phyloP scores from a whole-genome alignment of 2,113 vertebrate genomes.

The Prunella himalayana region DNA sequence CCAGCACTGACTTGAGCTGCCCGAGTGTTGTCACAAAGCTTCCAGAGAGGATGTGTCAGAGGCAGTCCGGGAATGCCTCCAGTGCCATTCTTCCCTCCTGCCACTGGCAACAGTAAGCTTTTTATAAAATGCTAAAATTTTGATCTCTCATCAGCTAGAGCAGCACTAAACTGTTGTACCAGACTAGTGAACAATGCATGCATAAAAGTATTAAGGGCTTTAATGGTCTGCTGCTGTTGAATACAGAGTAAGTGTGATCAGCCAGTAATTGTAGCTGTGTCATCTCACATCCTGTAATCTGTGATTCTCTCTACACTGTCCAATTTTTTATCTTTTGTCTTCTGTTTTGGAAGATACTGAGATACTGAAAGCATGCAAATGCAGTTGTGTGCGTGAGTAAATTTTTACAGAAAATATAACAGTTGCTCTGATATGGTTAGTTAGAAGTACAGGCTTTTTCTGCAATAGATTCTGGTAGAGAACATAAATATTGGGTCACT shows the following conservation, averaged over 20 bases:
- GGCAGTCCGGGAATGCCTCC: background rate
- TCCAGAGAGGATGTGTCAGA: background rate
- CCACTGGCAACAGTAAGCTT: background rate
- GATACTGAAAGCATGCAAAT: background rate
- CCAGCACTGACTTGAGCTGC: background rate
- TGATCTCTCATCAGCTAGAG: slow-evolving; percentile 2
- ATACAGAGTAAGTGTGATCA: background rate
- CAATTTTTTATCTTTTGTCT: slow-evolving; percentile 24
- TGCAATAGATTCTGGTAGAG: background rate
- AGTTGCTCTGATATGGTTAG: background rate
- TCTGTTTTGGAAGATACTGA: slow-evolving; percentile 6
- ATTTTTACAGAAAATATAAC: background rate
- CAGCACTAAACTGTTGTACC: slow-evolving; percentile 4
- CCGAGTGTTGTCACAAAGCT: accelerated
- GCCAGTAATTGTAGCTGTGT: slow-evolving; percentile 25
- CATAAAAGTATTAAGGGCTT: slow-evolving; percentile 42
- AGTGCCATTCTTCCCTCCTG: background rate
- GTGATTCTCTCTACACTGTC: background rate
- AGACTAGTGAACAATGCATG: background rate
- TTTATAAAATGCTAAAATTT: background rate
- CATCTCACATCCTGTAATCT: slow-evolving; percentile 10
- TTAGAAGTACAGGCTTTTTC: background rate
- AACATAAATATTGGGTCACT: background rate
- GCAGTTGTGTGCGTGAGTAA: background rate
- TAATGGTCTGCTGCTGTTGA: slow-evolving; percentile 62